Evolutionary conservation across 2,888 invertebrate genomes (phyloP).

Genomic region (Tipula vernalis): DNA sequence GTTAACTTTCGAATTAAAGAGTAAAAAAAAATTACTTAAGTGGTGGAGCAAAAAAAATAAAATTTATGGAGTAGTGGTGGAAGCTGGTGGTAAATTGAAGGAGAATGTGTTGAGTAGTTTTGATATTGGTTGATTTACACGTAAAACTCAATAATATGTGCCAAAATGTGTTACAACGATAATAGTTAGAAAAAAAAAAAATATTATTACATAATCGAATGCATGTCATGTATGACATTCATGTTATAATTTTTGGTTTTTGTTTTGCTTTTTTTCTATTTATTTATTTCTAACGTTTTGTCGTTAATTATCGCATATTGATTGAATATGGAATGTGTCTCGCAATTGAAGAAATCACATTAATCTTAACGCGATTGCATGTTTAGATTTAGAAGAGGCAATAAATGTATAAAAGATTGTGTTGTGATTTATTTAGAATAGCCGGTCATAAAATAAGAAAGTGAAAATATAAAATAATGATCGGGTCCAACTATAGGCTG

Average conservation of each 20-base stretch:
- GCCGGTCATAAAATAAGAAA: not conserved
- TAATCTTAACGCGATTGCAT: not conserved
- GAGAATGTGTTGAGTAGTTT: not conserved
- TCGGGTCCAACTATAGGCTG: not conserved
- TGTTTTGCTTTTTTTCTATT: not conserved
- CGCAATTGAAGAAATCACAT: not conserved
- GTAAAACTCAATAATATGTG: not conserved
- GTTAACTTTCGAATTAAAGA: constrained; percentile 10
- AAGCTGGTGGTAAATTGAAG: not conserved
- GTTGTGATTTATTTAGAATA: not conserved
- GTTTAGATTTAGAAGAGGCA: not conserved
- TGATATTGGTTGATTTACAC: not conserved
- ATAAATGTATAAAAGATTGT: not conserved
- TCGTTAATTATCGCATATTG: not conserved
- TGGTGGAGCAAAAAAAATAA: not conserved
- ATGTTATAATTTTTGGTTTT: not conserved
- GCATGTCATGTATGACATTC: not conserved
- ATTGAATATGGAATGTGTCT: not conserved
- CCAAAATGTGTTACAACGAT: not conserved
- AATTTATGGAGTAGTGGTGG: not conserved
- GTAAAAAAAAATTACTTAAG: not conserved
- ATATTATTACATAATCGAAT: not conserved
- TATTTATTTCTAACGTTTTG: not conserved
- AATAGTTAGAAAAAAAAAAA: not conserved
- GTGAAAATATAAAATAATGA: not conserved